Evolutionary conservation across 1,140 invertebrate species (phyloP), one percentile per base, ranked within the genome.

Genomic region (Leptinotarsa defecta): DNA sequence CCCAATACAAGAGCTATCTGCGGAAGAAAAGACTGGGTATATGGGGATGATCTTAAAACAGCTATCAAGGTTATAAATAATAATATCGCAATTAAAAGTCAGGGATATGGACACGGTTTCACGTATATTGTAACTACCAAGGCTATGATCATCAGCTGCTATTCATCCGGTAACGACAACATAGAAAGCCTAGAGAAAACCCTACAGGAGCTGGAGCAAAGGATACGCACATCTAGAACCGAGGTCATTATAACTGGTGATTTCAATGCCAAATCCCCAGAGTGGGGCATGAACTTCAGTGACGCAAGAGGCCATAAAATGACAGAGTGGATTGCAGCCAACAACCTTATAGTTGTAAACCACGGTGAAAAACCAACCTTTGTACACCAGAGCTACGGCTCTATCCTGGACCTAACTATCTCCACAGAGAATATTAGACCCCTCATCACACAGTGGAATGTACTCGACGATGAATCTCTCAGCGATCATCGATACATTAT

Each of bases 241-340:
- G 13, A 64, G 19, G 20, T 61, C 17, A 48, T 73, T 8, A 19
- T 73, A 24, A 13, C 71, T 1, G 71, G 71, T 17, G 71, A 73
- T 27, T 73, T 73, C 43, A 73, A 64, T 22, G 71, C 71, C 13
- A 73, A 73, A 34, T 73, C 71, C 13, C 71, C 71, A 15, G 57
- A 73, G 20, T 73, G 57, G 70, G 70, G 48, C 19, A 65, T 65
- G 24, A 15, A 65, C 19, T 19, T 65, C 13, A 65, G 13, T 17
- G 63, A 65, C 24, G 63, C 15, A 65, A 65, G 63, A 65, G 63
- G 63, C 13, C 63, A 65, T 17, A 65, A 17, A 13, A 27, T 65
- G 15, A 65, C 63, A 22, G 63, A 65, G 24, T 65, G 24, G 63
- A 65, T 65, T 13, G 63, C 63, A n/a, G 63, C 63, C 13, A 65